Evolutionary conservation across 1,140 invertebrate species (phyloP).

Genomic region (Musca domestica): DNA sequence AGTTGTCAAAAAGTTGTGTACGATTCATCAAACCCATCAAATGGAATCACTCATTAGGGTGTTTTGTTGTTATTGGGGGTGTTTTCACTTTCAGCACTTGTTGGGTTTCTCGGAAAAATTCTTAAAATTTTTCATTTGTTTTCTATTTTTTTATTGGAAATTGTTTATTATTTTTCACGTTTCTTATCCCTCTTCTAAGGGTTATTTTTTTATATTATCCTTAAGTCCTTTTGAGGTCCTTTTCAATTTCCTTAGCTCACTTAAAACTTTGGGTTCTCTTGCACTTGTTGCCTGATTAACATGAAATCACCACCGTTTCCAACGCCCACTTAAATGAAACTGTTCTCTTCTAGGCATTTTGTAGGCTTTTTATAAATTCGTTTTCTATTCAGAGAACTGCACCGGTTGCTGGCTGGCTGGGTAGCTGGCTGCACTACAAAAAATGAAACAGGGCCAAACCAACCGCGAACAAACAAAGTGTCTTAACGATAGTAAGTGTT

Average conservation of each 20-base stretch:
- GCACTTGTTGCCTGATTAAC: not conserved
- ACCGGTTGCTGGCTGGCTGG: not conserved
- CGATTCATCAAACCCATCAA: not conserved
- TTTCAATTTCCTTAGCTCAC: no score
- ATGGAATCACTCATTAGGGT: not conserved
- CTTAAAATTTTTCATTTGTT: not conserved
- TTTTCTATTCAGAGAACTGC: not conserved
- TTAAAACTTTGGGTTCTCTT: no score
- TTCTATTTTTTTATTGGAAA: not conserved
- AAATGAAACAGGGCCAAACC: conserved; percentile 3
- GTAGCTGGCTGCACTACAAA: not conserved
- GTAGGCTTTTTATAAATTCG: conserved; percentile 21
- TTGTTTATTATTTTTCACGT: not conserved
- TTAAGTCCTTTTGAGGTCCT: not conserved
- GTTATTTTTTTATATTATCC: not conserved
- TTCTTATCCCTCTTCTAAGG: no score
- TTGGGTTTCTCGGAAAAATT: conserved; percentile 1
- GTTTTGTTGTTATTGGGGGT: not conserved
- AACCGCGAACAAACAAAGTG: conserved; percentile 19
- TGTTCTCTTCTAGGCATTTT: conserved; percentile 13
- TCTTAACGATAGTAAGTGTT: not conserved
- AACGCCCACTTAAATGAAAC: conserved; percentile 10
- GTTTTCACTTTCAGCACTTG: not conserved
- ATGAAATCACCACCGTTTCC: conserved; percentile 17
- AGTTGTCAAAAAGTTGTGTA: not conserved